phyloP scores from a whole-genome alignment of 2,113 vertebrate genomes.

The Ageneiosus marmoratus region DNA sequence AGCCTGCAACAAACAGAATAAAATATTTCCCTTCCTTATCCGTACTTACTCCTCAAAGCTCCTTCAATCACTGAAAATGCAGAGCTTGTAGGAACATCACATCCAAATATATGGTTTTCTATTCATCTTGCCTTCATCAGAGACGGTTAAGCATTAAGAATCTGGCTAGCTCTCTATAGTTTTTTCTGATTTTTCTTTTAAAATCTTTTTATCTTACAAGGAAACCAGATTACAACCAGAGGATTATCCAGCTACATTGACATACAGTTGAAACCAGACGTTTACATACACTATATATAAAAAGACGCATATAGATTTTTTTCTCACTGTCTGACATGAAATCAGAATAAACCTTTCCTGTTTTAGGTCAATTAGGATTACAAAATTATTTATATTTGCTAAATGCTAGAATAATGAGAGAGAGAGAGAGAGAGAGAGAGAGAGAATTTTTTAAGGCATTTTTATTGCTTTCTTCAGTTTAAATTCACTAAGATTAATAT shows the following conservation, averaged over 20 bases:
- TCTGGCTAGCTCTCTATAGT: constrained; percentile 57
- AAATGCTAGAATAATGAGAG: too few species aligned
- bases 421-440: too few species aligned
- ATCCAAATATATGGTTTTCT: constrained; percentile 60
- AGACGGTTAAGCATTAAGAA: constrained; percentile 59
- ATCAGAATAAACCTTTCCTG: too few species aligned
- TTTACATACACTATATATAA: too few species aligned
- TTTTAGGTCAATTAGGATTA: too few species aligned
- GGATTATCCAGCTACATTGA: constrained; percentile 56
- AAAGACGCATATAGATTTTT: too few species aligned
- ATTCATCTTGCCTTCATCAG: constrained; percentile 64
- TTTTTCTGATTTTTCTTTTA: constrained; percentile 54
- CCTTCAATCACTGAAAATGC: constrained; percentile 21
- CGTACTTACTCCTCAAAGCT: constrained; percentile 13
- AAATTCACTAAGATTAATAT: too few species aligned
- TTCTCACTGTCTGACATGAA: too few species aligned
- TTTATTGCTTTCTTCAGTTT: too few species aligned
- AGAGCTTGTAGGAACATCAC: constrained; percentile 55
- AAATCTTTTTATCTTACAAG: constrained; percentile 57
- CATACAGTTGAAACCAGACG: neutral
- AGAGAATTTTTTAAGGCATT: too few species aligned
- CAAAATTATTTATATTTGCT: too few species aligned
- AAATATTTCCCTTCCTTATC: constrained; percentile 50
- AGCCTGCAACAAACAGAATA: constrained; percentile 26
- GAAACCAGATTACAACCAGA: constrained; percentile 47